Conservation (phyloP, 1,140 invertebrate species). For the Aphis craccivora region DNA sequence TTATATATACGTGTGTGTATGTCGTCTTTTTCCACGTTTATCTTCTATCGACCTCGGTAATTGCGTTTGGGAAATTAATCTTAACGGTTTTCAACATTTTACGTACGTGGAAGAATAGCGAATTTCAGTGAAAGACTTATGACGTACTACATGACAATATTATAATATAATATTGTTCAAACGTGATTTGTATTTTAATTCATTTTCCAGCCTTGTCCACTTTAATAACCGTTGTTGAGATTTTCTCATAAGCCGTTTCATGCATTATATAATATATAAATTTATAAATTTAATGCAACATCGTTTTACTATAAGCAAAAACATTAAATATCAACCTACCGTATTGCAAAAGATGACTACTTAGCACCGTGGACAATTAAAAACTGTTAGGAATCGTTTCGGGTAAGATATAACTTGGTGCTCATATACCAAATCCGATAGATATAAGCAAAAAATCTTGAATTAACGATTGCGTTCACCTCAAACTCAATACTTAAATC, state of each 20-base stretch:
- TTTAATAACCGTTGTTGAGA: background rate
- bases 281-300: too few species aligned
- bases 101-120: background rate
- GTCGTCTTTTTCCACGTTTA: background rate
- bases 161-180: background rate
- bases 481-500: too few species aligned
- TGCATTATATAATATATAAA: background rate
- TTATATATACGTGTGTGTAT: background rate
- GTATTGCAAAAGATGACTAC: too few species aligned
- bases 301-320: background rate
- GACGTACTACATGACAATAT: background rate
- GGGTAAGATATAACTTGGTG: too few species aligned
- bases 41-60: background rate
- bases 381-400: background rate
- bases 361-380: too few species aligned
- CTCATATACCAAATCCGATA: background rate
- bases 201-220: background rate
- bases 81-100: background rate
- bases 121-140: background rate
- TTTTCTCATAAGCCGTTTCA: background rate
- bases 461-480: too few species aligned
- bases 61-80: background rate
- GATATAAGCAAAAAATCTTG: background rate
- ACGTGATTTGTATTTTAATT: background rate
- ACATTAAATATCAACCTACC: too few species aligned